A percentile compares a stretch with the other conserved stretches of the same genome.
Conservation (phyloP, 2,888 invertebrate genomes). For the Pristionchus mayeri region DNA sequence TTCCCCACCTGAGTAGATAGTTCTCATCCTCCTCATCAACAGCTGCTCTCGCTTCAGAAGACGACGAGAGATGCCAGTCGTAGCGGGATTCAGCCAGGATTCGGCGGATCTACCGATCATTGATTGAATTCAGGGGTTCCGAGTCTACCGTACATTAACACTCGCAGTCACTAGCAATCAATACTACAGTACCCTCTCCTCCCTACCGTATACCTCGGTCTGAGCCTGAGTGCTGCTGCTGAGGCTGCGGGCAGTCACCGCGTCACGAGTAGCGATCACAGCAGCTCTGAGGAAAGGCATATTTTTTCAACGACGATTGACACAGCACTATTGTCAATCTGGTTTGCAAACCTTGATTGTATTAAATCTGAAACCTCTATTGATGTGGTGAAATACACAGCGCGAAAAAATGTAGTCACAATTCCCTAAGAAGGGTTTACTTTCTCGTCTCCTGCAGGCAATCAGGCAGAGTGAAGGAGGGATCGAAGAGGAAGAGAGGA, state of each 20-base stretch:
- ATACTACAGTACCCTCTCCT: not conserved
- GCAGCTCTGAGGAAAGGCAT: not conserved
- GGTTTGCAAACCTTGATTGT: no score
- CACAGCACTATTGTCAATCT: no score
- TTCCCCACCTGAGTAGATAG: constrained; percentile 38
- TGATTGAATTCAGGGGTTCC: not conserved
- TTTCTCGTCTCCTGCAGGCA: constrained; percentile 27
- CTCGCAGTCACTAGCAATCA: not conserved
- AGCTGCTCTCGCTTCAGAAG: constrained; percentile 18
- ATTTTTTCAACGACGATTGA: not conserved
- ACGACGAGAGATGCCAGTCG: constrained; percentile 27
- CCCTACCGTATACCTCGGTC: constrained; percentile 18
- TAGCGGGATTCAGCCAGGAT: constrained; percentile 43
- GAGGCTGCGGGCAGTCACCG: not conserved
- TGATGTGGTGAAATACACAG: no score
- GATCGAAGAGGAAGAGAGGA: constrained; percentile 1
- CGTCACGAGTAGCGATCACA: constrained; percentile 26
- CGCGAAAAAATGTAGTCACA: no score
- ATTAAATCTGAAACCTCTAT: no score
- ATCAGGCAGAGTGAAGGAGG: constrained; percentile 20
- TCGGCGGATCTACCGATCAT: constrained; percentile 17
- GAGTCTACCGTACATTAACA: not conserved
- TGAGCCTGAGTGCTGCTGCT: constrained; percentile 8
- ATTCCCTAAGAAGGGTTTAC: constrained; percentile 1
- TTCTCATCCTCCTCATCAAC: constrained; percentile 4